phyloP scores from a whole-genome alignment of 1,140 invertebrate species.

The Drosophila ficusphila region DNA sequence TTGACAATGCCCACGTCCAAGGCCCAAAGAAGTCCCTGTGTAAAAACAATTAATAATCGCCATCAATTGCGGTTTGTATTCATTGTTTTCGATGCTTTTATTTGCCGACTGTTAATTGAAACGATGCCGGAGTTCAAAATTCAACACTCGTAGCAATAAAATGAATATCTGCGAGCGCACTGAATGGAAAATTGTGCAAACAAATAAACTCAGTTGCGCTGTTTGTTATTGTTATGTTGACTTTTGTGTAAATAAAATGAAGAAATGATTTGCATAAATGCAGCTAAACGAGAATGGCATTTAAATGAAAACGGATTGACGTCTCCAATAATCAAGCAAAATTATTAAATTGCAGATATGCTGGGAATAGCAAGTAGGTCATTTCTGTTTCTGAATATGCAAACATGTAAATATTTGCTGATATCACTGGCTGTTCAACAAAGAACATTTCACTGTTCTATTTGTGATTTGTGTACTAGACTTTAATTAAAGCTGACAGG shows the following conservation, averaged over 20 bases:
- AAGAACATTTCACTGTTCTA: no score
- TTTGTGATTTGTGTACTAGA: background rate
- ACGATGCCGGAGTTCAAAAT: slow-evolving; percentile 24
- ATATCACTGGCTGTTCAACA: slow-evolving; percentile 3
- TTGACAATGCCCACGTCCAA: slow-evolving; percentile 89
- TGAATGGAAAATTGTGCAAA: slow-evolving; percentile 52
- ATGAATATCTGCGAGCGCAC: slow-evolving; percentile 12
- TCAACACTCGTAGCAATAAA: slow-evolving; percentile 15
- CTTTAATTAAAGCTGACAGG: background rate
- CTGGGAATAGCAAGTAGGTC: slow-evolving; percentile 11
- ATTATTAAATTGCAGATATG: slow-evolving; percentile 1
- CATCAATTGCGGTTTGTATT: slow-evolving; percentile 9
- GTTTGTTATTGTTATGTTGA: slow-evolving; percentile 27
- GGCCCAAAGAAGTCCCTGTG: slow-evolving; percentile 88
- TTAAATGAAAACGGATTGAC: slow-evolving; percentile 36
- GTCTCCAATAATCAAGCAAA: background rate
- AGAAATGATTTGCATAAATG: slow-evolving; percentile 37
- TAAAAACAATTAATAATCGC: slow-evolving; percentile 3
- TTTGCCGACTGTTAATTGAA: slow-evolving; percentile 37
- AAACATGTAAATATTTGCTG: slow-evolving; percentile 14
- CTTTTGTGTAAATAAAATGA: slow-evolving; percentile 56
- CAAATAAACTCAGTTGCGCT: slow-evolving; percentile 47
- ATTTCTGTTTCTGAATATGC: background rate
- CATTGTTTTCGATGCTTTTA: background rate
- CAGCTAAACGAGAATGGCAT: slow-evolving; percentile 32